These are phyloP conservation scores for Hipposideros larvatus DNA, from an alignment of 2,797 vertebrate genomes.

Conservation along the genomic window DNA sequence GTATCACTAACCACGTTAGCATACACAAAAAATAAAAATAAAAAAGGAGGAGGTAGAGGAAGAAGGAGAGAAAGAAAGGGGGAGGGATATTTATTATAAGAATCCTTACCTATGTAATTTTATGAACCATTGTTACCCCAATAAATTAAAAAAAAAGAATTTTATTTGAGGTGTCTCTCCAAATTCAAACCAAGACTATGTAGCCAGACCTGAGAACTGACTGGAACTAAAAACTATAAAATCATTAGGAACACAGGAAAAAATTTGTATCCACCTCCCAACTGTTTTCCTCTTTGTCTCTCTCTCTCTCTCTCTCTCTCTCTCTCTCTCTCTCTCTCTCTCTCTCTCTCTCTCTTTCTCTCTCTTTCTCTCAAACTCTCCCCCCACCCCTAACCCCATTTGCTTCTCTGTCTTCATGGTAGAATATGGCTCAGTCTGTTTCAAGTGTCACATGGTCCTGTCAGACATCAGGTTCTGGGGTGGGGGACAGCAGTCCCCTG, in stretches of 20 bases:
- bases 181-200: slow-evolving; percentile 41
- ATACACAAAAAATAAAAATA: not conserved
- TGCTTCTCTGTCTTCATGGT: not conserved
- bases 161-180: not conserved
- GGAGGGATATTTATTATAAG: not conserved
- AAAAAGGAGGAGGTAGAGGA: not conserved
- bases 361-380: no score
- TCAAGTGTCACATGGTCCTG: not conserved
- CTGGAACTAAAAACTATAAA: slow-evolving; percentile 5
- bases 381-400: not conserved
- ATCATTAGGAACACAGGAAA: not conserved
- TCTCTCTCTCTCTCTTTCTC: not conserved
- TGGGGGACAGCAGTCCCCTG: not conserved
- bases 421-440: not conserved
- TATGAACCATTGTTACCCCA: no score
- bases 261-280: not conserved
- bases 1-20: not conserved
- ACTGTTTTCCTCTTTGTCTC: not conserved
- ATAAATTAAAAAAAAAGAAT: no score
- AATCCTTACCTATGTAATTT: not conserved
- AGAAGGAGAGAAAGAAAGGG: not conserved
- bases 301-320: not conserved
- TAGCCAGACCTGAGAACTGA: not conserved
- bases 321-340: not conserved
- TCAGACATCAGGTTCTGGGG: not conserved